These are phyloP conservation scores for Nipponia nippon DNA, from an alignment of 2,113 vertebrate species.

Conservation along the genomic window DNA sequence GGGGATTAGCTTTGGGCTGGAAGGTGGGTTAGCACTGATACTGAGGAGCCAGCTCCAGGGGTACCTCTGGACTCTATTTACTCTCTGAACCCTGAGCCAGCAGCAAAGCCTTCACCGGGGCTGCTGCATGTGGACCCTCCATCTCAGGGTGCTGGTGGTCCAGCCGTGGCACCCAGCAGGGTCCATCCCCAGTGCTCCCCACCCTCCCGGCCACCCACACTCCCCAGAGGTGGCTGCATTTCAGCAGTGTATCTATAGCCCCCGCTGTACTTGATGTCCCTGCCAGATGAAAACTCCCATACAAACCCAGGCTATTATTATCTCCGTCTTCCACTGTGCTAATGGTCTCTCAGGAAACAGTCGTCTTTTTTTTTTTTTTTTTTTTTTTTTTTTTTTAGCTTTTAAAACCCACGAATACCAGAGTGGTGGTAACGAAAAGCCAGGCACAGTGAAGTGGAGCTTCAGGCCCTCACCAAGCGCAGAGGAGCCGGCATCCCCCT, in stretches of 20 bases:
- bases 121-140: not conserved
- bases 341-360: constrained; percentile 59
- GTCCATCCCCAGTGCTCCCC: not conserved
- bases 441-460: not conserved
- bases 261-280: not conserved
- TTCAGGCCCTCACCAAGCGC: rapidly evolving
- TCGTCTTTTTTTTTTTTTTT: not conserved
- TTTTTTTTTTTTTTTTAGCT: not conserved
- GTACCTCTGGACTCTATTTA: not conserved
- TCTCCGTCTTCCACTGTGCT: constrained; percentile 35
- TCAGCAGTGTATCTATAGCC: not conserved
- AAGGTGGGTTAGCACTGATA: not conserved
- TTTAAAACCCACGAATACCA: not conserved
- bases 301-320: constrained; percentile 31
- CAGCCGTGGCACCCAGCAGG: not conserved
- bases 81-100: not conserved
- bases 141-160: not conserved
- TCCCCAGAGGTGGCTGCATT: not conserved
- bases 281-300: constrained; percentile 15
- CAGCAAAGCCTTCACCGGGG: not conserved
- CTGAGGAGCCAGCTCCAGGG: not conserved
- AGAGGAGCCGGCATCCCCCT: not conserved
- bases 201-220: not conserved
- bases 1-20: rapidly evolving
- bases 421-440: not conserved